Conservation (phyloP, 1,140 invertebrate genomes). For the Lucilia cuprina region DNA sequence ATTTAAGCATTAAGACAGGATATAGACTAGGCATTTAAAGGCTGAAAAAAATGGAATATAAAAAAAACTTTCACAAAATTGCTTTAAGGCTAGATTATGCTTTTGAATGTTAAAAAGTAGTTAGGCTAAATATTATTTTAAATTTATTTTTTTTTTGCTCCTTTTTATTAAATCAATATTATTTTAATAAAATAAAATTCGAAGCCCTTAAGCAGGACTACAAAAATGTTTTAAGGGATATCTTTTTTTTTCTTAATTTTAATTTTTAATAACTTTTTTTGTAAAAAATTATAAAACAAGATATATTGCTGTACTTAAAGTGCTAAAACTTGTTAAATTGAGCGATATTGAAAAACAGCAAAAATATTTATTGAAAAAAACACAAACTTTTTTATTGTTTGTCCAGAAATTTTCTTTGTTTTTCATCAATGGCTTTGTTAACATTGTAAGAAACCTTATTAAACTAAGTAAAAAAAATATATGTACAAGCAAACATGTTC, state of each 20-base stretch:
- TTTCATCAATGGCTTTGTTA: neutral
- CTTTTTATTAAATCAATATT: neutral
- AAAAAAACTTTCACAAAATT: neutral
- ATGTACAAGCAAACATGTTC: neutral
- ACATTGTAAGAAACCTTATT: neutral
- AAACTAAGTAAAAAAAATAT: neutral
- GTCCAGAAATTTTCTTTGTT: neutral
- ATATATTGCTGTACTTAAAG: no score
- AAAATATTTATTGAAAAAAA: no score
- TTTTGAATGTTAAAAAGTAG: conserved; percentile 12
- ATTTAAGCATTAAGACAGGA: neutral
- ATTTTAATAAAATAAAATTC: neutral
- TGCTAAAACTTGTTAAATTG: no score
- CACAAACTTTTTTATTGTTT: no score
- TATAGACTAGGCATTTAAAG: neutral
- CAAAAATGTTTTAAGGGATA: no score
- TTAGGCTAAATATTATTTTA: neutral
- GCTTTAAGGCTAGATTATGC: conserved; percentile 3
- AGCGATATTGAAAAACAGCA: no score
- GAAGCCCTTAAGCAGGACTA: neutral
- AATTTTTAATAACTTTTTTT: no score
- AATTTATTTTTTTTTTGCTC: neutral
- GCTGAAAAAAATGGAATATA: neutral
- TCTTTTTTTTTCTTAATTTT: no score
- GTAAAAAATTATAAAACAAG: no score